Base-by-base conservation (phyloP, 2,113 vertebrate species). In the Anolis sagrei region DNA sequence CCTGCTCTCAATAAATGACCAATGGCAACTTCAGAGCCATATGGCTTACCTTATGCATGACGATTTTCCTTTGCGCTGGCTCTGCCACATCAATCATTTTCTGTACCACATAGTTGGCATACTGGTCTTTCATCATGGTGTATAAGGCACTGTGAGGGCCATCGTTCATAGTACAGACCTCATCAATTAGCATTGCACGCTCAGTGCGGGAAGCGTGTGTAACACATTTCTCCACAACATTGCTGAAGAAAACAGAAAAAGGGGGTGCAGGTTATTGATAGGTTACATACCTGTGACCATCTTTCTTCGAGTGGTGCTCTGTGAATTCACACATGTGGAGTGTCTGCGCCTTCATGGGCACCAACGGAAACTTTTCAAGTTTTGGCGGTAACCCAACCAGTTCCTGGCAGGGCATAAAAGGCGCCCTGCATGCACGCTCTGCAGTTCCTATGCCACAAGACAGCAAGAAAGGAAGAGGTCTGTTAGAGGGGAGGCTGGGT, bases 121-220 rank as follows among this genome's bases (percentile, higher is more conserved):
- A 99, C 96, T 99, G 99, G 93, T 99, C 99, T 95, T 99, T 99
- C 99, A 99, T 99, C 99, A 99, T 99, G 95, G 98, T 99, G 96
- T 99, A 99, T 98, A 99, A 99, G 98, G 99, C 98, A 98, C 98
- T 99, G 97, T 99, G 99, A 94, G 99, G 98, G 94, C 99, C 98
- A 8, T 99, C 99, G 0, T 98, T 99, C 98, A 99, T 98, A 95
- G 97, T 98, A 97, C 99, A 99, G 90, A 99, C 99, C 95, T 99
- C 99, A 19, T 99, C 99, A 8, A 99, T 99, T 81, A 99, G 95
- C 96, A 99, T 95, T 70, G 98, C 99, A 0, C 99, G 97, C 89
- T 99, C 99, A 0, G 98, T 97, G 84, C 99, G 97, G 16, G 98
- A 98, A 4, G 98, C 98, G 1, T 99, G 99, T 32, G 98, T 99